Conservation (phyloP, 2,113 vertebrate genomes). For the Bagarius yarrelli region DNA sequence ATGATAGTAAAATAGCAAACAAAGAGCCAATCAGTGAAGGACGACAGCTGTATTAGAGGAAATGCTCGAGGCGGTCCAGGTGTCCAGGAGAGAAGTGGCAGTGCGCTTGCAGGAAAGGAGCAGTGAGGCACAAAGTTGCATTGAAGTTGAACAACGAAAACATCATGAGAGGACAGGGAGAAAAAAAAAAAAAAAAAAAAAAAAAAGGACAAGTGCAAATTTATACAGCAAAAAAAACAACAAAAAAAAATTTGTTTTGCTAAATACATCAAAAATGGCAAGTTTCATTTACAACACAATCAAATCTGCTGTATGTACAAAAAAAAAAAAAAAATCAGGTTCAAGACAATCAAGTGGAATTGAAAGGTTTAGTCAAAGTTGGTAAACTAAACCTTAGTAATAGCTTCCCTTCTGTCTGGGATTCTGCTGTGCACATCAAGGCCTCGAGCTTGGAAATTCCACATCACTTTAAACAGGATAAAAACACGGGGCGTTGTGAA, state of each 20-base stretch:
- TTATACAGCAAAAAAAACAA: constrained; percentile 85
- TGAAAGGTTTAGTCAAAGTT: constrained; percentile 72
- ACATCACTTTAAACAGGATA: constrained; percentile 12
- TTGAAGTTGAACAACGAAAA: neutral
- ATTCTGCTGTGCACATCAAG: neutral
- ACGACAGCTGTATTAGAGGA: constrained; percentile 55
- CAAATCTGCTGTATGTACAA: constrained; percentile 85
- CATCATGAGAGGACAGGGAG: constrained; percentile 65
- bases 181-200: constrained; percentile 55
- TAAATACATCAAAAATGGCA: constrained; percentile 78
- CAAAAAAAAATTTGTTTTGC: neutral
- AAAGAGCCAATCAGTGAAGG: constrained; percentile 18
- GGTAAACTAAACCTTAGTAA: neutral
- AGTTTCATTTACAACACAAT: constrained; percentile 98
- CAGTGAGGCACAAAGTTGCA: constrained; percentile 81
- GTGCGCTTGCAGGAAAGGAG: constrained; percentile 86
- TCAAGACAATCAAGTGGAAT: constrained; percentile 97
- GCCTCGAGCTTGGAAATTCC: neutral
- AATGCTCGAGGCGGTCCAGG: constrained; percentile 82
- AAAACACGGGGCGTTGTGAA: neutral
- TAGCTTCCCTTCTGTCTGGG: neutral
- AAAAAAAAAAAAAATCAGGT: constrained; percentile 91
- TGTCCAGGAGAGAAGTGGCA: constrained; percentile 87
- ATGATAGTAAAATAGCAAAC: neutral
- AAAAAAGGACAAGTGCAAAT: constrained; percentile 83